Evolutionary conservation across 2,113 vertebrate species (phyloP).

Genomic region (Gobiocypris rarus): DNA sequence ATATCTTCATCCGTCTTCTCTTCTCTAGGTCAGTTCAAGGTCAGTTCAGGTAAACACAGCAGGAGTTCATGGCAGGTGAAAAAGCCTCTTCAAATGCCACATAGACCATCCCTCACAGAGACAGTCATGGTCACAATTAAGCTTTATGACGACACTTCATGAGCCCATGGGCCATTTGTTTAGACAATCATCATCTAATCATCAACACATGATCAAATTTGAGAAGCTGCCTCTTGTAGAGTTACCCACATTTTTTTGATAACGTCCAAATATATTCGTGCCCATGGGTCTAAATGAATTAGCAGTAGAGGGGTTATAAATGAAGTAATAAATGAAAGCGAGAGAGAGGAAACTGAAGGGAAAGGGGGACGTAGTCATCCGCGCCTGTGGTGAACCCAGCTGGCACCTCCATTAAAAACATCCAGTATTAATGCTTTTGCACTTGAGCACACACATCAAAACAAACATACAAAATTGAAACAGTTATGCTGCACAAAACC

Average conservation of each 20-base stretch:
- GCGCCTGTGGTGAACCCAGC: not conserved
- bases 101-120: conserved; percentile 24
- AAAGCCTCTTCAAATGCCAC: conserved; percentile 31
- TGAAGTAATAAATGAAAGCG: conserved; percentile 54
- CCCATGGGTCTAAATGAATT: conserved; percentile 49
- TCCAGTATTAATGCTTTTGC: conserved; percentile 18
- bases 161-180: conserved; percentile 54
- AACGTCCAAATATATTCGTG: conserved; percentile 50
- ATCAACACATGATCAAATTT: conserved; percentile 58
- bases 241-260: conserved; percentile 56
- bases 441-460: conserved; percentile 18
- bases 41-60: conserved; percentile 51
- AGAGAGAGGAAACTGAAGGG: conserved; percentile 13
- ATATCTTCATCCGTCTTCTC: not conserved
- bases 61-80: conserved; percentile 22
- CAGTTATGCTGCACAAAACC: not conserved
- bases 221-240: conserved; percentile 40
- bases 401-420: conserved; percentile 2
- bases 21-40: conserved; percentile 33
- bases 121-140: conserved; percentile 54
- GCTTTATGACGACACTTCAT: conserved; percentile 50
- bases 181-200: conserved; percentile 58
- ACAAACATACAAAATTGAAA: conserved; percentile 10
- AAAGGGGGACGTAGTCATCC: conserved; percentile 42
- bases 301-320: conserved; percentile 42